Conservation (phyloP, 1,140 invertebrate genomes). For the Papilio machaon region DNA sequence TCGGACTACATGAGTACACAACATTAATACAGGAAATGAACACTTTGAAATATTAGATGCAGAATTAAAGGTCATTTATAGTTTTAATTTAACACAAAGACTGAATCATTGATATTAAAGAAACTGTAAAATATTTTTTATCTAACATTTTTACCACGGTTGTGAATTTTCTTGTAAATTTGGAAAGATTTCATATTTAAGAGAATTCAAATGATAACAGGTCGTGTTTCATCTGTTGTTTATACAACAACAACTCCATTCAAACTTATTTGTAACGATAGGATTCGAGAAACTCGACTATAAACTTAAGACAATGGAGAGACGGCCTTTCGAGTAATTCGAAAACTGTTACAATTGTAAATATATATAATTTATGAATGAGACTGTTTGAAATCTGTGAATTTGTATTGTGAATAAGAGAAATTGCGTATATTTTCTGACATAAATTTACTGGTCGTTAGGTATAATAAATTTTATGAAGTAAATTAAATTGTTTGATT, state of each 20-base stretch:
- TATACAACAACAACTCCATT: neutral
- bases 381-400: slow-evolving; percentile 33
- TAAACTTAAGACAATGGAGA: slow-evolving; percentile 15
- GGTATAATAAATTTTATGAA: slow-evolving; percentile 64
- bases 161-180: neutral
- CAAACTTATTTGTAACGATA: slow-evolving; percentile 23
- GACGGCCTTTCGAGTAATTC: slow-evolving; percentile 28
- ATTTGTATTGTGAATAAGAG: slow-evolving; percentile 40
- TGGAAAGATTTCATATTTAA: neutral
- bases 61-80: neutral
- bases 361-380: slow-evolving; percentile 59
- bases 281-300: neutral
- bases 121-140: neutral
- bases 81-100: slow-evolving; percentile 2
- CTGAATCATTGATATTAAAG: neutral
- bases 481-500: slow-evolving; percentile 47
- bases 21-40: no score
- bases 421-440: slow-evolving; percentile 60
- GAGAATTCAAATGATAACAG: neutral
- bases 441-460: slow-evolving; percentile 61
- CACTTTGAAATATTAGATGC: neutral
- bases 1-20: neutral
- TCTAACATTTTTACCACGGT: neutral
- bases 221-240: neutral
- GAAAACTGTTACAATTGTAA: slow-evolving; percentile 44